A percentile compares a stretch with the other conserved stretches of the same genome.
Evolutionary conservation across 2,888 invertebrate genomes (phyloP).

Genomic region (Tolmerus cingulatus): DNA sequence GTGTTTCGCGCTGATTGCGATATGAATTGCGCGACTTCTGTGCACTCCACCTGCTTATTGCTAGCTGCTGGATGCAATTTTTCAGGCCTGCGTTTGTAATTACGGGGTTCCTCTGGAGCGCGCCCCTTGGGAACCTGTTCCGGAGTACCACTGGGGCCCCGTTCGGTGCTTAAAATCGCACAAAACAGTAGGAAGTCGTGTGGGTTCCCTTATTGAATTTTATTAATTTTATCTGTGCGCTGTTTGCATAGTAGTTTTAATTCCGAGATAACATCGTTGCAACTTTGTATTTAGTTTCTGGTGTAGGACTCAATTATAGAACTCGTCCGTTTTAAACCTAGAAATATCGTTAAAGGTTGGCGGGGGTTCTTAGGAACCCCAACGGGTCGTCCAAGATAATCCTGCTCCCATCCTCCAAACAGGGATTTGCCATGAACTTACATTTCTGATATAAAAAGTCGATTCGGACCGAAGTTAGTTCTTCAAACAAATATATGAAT

Average conservation of each 20-base stretch:
- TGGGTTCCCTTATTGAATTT: neutral
- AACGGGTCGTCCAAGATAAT: neutral
- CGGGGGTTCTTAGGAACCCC: neutral
- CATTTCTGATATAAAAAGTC: neutral
- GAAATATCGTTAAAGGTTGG: neutral
- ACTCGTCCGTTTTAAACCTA: neutral
- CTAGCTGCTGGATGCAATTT: constrained; percentile 27
- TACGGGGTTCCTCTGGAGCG: neutral
- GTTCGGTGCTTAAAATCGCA: neutral
- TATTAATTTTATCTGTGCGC: neutral
- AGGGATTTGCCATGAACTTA: neutral
- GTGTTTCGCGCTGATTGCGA: constrained; percentile 35
- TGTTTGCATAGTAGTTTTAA: neutral
- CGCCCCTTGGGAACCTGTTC: neutral
- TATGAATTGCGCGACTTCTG: constrained; percentile 42
- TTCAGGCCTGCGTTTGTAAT: constrained; percentile 11
- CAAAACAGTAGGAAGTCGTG: neutral
- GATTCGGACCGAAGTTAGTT: no score
- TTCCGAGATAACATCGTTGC: neutral
- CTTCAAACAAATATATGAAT: no score
- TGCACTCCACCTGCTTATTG: constrained; percentile 25
- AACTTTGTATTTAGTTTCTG: neutral
- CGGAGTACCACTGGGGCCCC: neutral
- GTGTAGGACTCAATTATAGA: neutral
- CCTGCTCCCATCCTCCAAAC: neutral